A percentile compares a stretch with the other conserved stretches of the same genome.
Conservation (phyloP, 1,140 invertebrate species). For the Drosophila elegans region DNA sequence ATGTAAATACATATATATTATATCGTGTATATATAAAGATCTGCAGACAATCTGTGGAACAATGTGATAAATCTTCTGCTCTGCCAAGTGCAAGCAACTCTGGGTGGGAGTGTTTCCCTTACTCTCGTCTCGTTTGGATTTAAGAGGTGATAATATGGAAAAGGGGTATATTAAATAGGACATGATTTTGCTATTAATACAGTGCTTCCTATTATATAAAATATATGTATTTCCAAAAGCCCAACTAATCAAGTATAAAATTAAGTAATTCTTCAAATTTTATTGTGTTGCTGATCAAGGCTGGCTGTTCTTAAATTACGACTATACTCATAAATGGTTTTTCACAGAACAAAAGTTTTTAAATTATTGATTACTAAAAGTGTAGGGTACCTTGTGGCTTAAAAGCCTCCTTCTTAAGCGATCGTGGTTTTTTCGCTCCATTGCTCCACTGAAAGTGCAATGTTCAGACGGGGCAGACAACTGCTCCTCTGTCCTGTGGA, state of each 20-base stretch:
- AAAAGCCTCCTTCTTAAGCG: background rate
- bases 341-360: no score
- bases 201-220: background rate
- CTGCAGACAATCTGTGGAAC: constrained; percentile 83
- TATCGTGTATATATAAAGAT: constrained; percentile 58
- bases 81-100: constrained; percentile 60
- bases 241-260: background rate
- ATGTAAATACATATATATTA: constrained; percentile 28
- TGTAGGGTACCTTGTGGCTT: constrained; percentile 12
- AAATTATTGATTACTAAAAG: background rate
- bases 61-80: constrained; percentile 82
- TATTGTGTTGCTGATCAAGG: no score
- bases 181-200: background rate
- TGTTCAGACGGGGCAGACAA: constrained; percentile 35
- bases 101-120: constrained; percentile 76
- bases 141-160: constrained; percentile 13
- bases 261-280: no score
- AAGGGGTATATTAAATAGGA: background rate
- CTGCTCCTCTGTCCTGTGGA: constrained; percentile 15
- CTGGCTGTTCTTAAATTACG: no score
- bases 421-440: constrained; percentile 19
- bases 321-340: no score
- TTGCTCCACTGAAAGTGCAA: constrained; percentile 39
- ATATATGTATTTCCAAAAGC: background rate
- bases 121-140: constrained; percentile 20